A percentile compares a stretch with the other conserved stretches of the same genome.
Conservation (phyloP, 1,140 invertebrate genomes). For the Caerostris darwini region DNA sequence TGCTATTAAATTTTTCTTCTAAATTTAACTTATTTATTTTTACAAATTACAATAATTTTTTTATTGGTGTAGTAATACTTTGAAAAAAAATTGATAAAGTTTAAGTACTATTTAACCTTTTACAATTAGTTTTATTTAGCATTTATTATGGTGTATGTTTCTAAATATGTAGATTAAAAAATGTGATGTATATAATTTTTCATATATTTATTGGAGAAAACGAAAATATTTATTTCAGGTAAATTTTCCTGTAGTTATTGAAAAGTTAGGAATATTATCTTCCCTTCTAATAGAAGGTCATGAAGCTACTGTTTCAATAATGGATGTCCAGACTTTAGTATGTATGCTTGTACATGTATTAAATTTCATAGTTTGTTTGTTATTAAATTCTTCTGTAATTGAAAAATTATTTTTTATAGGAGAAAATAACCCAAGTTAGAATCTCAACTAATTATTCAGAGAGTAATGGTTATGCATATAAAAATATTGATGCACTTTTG, state of each 20-base stretch:
- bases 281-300: slow-evolving; percentile 15
- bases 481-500: slow-evolving; percentile 18
- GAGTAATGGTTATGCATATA: slow-evolving; percentile 47
- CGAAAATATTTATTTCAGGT: slow-evolving; percentile 10
- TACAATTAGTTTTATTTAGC: no score
- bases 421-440: slow-evolving; percentile 52
- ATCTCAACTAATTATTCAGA: neutral
- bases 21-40: no score
- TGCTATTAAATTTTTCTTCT: no score
- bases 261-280: slow-evolving; percentile 64
- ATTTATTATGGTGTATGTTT: no score
- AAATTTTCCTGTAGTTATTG: slow-evolving; percentile 62
- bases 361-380: neutral
- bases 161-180: no score
- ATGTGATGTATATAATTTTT: no score
- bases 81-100: no score
- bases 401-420: slow-evolving; percentile 33
- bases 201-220: no score
- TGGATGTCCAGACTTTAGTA: slow-evolving; percentile 75
- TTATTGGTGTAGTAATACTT: no score
- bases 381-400: neutral
- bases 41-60: no score
- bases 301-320: slow-evolving; percentile 60
- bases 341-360: neutral
- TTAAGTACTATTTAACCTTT: no score